These are phyloP conservation scores for Anoplophora glabripennis DNA, from an alignment of 1,140 invertebrate genomes.

Conservation along the genomic window DNA sequence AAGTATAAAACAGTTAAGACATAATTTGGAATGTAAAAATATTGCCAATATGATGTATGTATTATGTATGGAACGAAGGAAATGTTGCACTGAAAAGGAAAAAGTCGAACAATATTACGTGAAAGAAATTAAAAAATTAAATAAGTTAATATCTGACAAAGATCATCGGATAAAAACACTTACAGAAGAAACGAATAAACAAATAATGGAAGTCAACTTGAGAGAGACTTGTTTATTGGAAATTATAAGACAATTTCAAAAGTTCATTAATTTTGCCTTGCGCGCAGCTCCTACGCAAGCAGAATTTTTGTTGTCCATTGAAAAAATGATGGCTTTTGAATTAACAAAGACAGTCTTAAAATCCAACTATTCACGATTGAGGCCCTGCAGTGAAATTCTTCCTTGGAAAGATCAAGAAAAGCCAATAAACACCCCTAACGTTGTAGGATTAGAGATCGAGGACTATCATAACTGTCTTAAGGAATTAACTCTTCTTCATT, in stretches of 20 bases:
- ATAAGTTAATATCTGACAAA: slow-evolving; percentile 25
- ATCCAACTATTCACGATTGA: not conserved
- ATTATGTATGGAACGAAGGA: slow-evolving; percentile 48
- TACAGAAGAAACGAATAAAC: slow-evolving; percentile 35
- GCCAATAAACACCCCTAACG: not conserved
- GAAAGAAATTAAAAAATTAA: slow-evolving; percentile 28
- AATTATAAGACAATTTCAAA: slow-evolving; percentile 50
- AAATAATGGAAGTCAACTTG: slow-evolving; percentile 29
- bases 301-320: slow-evolving; percentile 48
- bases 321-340: slow-evolving; percentile 46
- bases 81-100: slow-evolving; percentile 42
- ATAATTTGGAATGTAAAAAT: slow-evolving; percentile 49
- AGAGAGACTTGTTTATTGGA: slow-evolving; percentile 41
- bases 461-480: slow-evolving; percentile 37
- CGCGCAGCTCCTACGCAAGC: slow-evolving; percentile 48
- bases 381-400: not conserved
- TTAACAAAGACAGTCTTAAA: slow-evolving; percentile 32
- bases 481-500: slow-evolving; percentile 18
- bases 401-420: slow-evolving; percentile 7
- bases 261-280: slow-evolving; percentile 52
- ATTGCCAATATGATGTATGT: slow-evolving; percentile 47
- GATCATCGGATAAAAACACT: slow-evolving; percentile 31
- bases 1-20: slow-evolving; percentile 36
- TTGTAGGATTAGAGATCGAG: slow-evolving; percentile 12
- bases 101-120: slow-evolving; percentile 39